phyloP scores from a whole-genome alignment of 1,140 invertebrate genomes.

The Zaprionus gabonicus region DNA sequence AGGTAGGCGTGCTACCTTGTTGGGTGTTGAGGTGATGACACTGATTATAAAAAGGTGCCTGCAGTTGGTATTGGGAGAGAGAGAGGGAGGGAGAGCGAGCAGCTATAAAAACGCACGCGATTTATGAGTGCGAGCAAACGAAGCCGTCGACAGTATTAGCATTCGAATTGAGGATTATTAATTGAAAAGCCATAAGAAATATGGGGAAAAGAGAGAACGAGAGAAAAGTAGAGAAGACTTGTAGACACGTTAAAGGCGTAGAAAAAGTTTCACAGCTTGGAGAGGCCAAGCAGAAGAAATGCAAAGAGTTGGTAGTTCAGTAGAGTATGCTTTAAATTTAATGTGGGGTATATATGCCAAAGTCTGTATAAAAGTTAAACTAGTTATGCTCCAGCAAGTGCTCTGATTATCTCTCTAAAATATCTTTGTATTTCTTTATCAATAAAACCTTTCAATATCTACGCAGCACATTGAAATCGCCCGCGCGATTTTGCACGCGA shows the following conservation, averaged over 20 bases:
- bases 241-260: neutral
- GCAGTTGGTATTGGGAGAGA: neutral
- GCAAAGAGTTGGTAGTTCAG: too few species aligned
- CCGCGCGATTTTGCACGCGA: conserved; percentile 6
- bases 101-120: conserved; percentile 27
- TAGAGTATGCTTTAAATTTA: too few species aligned
- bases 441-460: neutral
- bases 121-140: conserved; percentile 34
- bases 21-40: conserved; percentile 74
- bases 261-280: neutral
- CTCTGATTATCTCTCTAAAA: too few species aligned
- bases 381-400: too few species aligned
- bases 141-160: neutral
- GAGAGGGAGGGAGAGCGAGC: neutral
- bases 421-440: neutral
- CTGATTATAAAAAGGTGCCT: conserved; percentile 68
- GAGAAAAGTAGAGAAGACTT: neutral
- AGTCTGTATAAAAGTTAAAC: too few species aligned
- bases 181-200: conserved; percentile 19
- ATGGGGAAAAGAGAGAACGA: neutral
- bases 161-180: conserved; percentile 17
- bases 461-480: neutral
- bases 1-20: conserved; percentile 30
- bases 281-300: neutral
- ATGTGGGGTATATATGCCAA: too few species aligned